These are phyloP conservation scores for Leucophenga montana DNA, from an alignment of 2,888 invertebrate genomes.

Conservation along the genomic window DNA sequence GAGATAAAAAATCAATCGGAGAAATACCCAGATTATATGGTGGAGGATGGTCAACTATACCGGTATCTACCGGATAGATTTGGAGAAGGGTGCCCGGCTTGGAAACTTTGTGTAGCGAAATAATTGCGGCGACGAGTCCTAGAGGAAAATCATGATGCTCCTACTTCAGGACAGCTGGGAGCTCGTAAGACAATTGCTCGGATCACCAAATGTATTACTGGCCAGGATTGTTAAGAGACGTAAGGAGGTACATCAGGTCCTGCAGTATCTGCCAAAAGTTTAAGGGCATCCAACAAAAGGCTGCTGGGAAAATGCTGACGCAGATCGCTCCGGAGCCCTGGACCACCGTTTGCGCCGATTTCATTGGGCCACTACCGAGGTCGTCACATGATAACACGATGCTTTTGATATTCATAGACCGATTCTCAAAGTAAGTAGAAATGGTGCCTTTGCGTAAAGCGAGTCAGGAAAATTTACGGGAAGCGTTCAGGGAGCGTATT, in stretches of 20 bases:
- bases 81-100: conserved; percentile 10
- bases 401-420: no score
- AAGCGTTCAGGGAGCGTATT: no score
- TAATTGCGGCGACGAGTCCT: conserved; percentile 8
- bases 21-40: conserved; percentile 26
- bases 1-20: not conserved
- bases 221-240: conserved; percentile 34
- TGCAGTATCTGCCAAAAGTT: no score
- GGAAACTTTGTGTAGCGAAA: conserved; percentile 31
- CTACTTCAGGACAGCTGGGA: conserved; percentile 34
- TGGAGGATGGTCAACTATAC: conserved; percentile 25
- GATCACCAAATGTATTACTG: conserved; percentile 34
- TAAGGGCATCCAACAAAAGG: no score
- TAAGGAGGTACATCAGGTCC: not conserved
- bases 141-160: conserved; percentile 34
- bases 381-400: no score
- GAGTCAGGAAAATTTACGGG: no score
- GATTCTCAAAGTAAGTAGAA: no score
- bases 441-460: no score
- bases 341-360: no score
- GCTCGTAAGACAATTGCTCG: conserved; percentile 34
- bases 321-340: no score
- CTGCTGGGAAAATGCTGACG: no score
- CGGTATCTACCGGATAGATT: not conserved
- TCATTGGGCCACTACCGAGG: no score